A percentile compares a stretch with the other conserved stretches of the same genome.
phyloP scores from a whole-genome alignment of 2,888 invertebrate genomes.

The Hartigia nigra region DNA sequence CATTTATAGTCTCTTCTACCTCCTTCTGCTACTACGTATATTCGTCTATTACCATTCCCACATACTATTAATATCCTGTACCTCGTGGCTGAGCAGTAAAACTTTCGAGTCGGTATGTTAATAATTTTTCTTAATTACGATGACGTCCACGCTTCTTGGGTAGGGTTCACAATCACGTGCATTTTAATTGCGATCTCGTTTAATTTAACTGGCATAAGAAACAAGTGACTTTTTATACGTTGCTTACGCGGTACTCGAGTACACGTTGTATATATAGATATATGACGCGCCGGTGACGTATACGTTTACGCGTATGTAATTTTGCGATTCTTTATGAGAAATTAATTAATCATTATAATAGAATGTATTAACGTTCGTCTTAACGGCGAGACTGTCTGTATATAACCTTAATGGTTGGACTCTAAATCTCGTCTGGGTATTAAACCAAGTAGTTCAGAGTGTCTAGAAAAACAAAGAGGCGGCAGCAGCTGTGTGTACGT shows the following conservation, averaged over 20 bases:
- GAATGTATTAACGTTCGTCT: not conserved
- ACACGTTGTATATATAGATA: not conserved
- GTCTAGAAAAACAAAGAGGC: not conserved
- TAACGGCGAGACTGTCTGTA: not conserved
- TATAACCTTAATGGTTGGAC: not conserved
- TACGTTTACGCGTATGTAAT: not conserved
- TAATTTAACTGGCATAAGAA: not conserved
- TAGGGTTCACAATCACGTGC: not conserved
- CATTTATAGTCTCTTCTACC: not conserved
- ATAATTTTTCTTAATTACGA: not conserved
- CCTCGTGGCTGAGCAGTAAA: not conserved
- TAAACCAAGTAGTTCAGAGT: not conserved
- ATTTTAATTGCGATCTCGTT: not conserved
- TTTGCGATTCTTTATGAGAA: not conserved
- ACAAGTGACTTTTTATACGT: not conserved
- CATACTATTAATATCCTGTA: not conserved
- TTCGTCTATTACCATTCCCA: not conserved
- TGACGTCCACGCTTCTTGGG: not conserved
- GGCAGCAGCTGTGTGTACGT: not conserved
- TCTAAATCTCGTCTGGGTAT: not conserved
- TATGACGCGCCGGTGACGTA: too few relatives aligned
- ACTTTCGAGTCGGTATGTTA: not conserved
- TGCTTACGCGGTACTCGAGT: not conserved
- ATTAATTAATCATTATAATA: not conserved
- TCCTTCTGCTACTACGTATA: not conserved